These are phyloP conservation scores for Montipora efflorescens DNA, from an alignment of 64 coral and sea anemone genomes.

Conservation along the genomic window DNA sequence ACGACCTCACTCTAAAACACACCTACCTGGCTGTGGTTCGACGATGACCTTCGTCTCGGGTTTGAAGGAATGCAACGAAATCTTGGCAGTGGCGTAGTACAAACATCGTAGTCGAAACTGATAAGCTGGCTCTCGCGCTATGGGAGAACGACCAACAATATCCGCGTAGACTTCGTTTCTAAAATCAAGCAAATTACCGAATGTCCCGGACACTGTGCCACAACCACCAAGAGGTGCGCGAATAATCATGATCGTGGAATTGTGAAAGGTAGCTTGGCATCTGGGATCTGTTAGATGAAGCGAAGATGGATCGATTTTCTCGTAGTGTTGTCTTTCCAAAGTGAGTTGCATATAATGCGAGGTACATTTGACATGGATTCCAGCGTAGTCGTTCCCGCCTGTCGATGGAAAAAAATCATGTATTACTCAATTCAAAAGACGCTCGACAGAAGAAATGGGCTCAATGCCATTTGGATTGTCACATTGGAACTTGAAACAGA, in stretches of 20 bases:
- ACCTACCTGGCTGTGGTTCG: not conserved
- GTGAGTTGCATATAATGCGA: constrained; percentile 69
- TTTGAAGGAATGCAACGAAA: constrained; percentile 72
- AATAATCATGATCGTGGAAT: constrained; percentile 71
- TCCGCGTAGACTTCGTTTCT: constrained; percentile 74
- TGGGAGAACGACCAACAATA: constrained; percentile 40
- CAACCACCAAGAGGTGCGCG: constrained; percentile 77
- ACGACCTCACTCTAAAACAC: not conserved
- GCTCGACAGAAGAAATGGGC: not conserved
- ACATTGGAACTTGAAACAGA: no score
- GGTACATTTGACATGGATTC: constrained; percentile 56
- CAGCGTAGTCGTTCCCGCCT: constrained; percentile 8
- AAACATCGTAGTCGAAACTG: constrained; percentile 70
- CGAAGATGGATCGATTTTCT: constrained; percentile 61
- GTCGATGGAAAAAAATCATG: not conserved
- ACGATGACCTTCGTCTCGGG: constrained; percentile 57
- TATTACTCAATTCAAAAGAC: not conserved
- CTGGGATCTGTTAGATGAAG: constrained; percentile 31
- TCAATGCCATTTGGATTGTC: not conserved
- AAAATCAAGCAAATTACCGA: constrained; percentile 70
- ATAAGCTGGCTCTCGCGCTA: constrained; percentile 64
- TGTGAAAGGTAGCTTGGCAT: constrained; percentile 43
- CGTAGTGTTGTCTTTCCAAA: constrained; percentile 38
- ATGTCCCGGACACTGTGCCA: constrained; percentile 23
- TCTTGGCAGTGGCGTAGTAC: constrained; percentile 71